Evolutionary conservation across 2,113 vertebrate genomes (phyloP), one percentile per base, ranked within the genome.

Genomic region (Ciconia boyciana): DNA sequence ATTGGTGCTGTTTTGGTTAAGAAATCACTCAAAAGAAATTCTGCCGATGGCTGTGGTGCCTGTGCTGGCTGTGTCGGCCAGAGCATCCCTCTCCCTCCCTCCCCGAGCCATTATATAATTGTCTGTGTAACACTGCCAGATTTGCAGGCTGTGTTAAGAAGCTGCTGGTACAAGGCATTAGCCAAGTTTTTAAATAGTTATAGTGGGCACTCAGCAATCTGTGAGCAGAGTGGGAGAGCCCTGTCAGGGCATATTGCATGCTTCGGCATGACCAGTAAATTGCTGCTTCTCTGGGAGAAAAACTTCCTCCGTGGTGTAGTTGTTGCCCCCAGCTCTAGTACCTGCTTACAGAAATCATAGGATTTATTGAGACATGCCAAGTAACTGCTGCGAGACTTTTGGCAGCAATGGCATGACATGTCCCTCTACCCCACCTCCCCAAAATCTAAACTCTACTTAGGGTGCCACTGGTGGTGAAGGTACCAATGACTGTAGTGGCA

Each of bases 121-220:
- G 32, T n/a, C 32, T 68, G 60, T 78, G 60, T 83, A 34, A 29
- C 17, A 1, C 39, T 58, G 39, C 14, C 58, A 66, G 54, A 62
- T 96, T 89, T 83, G 28, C 41, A 72, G 64, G 16, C 41, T 86
- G 17, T 34, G 4, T 48, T 60, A 51, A 65, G 64, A 64, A 92
- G 44, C 58, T 95, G 60, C 61, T 74, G 8, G 16, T 70, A 71
- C 10, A 31, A 87, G 34, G 36, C 24, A n/a, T 83, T n/a, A 76
- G 43, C 60, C 55, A 90, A 85, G 69, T 31, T 92, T 93, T 92
- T 69, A 93, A 95, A 83, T 80, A 94, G 84, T 58, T 81, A 15
- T 1, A 70, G 77, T 54, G 64, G 69, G 51, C 60, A 74, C 21
- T 77, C 16, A 22, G 11, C 60, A 91, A 66, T 41, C 54, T 87